These are phyloP conservation scores for Monodelphis domestica DNA, from an alignment of 2,797 vertebrate species.

Conservation along the genomic window DNA sequence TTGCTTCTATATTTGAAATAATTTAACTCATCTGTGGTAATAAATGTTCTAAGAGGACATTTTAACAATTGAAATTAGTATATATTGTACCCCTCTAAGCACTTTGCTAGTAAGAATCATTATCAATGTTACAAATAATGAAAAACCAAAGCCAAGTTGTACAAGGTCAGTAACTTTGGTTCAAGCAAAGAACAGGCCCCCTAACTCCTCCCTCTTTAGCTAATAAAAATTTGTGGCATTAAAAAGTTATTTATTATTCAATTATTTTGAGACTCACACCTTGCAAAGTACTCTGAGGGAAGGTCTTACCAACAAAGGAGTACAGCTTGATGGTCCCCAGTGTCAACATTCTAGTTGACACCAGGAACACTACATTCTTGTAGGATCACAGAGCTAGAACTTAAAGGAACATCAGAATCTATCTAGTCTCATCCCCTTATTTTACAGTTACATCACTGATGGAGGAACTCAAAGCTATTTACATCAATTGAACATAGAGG, in stretches of 20 bases:
- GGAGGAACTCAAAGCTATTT: neutral
- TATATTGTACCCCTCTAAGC: constrained; percentile 20
- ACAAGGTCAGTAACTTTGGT: neutral
- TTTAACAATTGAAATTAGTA: constrained; percentile 70
- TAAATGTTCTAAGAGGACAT: constrained; percentile 68
- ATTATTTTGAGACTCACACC: neutral
- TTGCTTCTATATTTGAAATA: constrained; percentile 77
- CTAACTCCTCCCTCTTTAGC: neutral
- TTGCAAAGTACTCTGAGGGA: neutral
- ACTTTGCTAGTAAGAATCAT: constrained; percentile 27
- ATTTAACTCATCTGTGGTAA: constrained; percentile 68
- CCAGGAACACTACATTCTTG: too few relatives aligned
- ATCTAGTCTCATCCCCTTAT: neutral
- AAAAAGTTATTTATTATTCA: neutral
- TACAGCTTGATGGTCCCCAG: neutral
- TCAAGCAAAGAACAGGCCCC: constrained; percentile 26
- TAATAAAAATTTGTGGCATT: neutral
- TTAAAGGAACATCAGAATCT: neutral
- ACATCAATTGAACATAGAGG: neutral
- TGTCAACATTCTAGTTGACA: too few relatives aligned
- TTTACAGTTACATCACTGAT: neutral
- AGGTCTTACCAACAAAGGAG: neutral
- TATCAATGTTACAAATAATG: neutral
- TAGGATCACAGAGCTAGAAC: neutral
- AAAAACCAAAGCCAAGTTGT: neutral